These are phyloP conservation scores for Conus betulinus DNA, from an alignment of 1,140 invertebrate genomes.

Conservation along the genomic window DNA sequence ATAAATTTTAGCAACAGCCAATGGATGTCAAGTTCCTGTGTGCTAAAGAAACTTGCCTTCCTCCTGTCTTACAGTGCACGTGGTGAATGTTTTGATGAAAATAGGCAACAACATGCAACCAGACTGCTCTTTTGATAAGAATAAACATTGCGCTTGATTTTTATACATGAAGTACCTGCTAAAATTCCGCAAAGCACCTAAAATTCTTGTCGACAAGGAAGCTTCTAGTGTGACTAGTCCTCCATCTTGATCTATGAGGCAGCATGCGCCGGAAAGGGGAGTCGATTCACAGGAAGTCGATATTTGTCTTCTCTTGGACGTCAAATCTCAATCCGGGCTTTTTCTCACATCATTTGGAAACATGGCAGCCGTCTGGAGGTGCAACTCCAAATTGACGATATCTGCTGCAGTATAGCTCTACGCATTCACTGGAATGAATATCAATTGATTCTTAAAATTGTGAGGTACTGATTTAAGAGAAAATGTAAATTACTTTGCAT, in stretches of 20 bases:
- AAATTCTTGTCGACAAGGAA: neutral
- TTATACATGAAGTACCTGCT: neutral
- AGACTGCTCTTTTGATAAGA: neutral
- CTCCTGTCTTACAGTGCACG: neutral
- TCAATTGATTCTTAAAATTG: neutral
- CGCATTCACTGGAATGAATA: conserved; percentile 9
- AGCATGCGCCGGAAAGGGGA: conserved; percentile 9
- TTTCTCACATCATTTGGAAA: conserved; percentile 42
- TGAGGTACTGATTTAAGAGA: neutral
- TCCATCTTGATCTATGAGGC: conserved; percentile 10
- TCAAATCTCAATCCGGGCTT: conserved; percentile 28
- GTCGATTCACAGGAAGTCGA: conserved; percentile 11
- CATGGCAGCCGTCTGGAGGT: conserved; percentile 61
- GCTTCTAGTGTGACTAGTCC: neutral
- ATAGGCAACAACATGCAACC: neutral
- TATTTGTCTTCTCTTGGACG: neutral
- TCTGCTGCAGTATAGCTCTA: conserved; percentile 21
- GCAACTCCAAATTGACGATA: conserved; percentile 30
- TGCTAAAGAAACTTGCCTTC: neutral
- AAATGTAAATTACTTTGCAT: neutral
- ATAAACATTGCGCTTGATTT: neutral
- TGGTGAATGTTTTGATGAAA: neutral
- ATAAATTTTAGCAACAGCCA: conserved; percentile 6
- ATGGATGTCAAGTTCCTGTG: neutral
- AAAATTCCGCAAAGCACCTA: neutral